Conservation (phyloP, 2,888 invertebrate species). For the Leptinotarsa rubiginosa region DNA sequence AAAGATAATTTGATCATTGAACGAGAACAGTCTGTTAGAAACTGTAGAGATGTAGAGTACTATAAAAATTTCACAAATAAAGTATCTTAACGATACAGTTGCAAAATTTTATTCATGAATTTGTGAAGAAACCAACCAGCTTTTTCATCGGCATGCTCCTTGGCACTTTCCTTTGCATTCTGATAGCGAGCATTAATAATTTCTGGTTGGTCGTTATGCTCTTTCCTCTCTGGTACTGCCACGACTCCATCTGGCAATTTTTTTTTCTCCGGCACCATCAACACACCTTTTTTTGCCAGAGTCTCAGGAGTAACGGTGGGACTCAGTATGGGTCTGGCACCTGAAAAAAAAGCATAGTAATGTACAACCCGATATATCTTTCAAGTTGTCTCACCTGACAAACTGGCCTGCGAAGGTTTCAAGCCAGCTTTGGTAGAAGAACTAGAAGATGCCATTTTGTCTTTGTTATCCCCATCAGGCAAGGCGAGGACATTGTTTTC, state of each 20-base stretch:
- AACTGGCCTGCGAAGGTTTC: slow-evolving; percentile 52
- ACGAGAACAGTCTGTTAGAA: not conserved
- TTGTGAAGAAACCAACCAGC: slow-evolving; percentile 28
- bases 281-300: slow-evolving; percentile 42
- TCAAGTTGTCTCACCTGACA: slow-evolving; percentile 31
- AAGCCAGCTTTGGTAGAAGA: slow-evolving; percentile 52
- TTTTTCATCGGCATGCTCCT: slow-evolving; percentile 31
- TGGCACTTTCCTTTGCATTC: slow-evolving; percentile 56
- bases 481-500: slow-evolving; percentile 49
- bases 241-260: slow-evolving; percentile 57
- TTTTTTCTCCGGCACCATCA: slow-evolving; percentile 34
- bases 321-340: slow-evolving; percentile 56
- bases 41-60: too few relatives aligned
- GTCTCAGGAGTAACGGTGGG: slow-evolving; percentile 60
- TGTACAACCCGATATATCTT: not conserved
- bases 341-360: slow-evolving; percentile 36
- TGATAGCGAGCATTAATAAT: slow-evolving; percentile 64
- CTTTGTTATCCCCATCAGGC: slow-evolving; percentile 45
- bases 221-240: slow-evolving; percentile 52
- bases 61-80: too few relatives aligned
- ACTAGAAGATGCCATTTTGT: slow-evolving; percentile 44
- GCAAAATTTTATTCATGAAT: too few relatives aligned
- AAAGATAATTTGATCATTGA: not conserved
- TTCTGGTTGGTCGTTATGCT: slow-evolving; percentile 53
- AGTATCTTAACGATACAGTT: too few relatives aligned